A percentile compares a stretch with the other conserved stretches of the same genome.
These are phyloP conservation scores for Acanthosepion lycidas DNA, from an alignment of 2,888 invertebrate genomes.

Conservation along the genomic window DNA sequence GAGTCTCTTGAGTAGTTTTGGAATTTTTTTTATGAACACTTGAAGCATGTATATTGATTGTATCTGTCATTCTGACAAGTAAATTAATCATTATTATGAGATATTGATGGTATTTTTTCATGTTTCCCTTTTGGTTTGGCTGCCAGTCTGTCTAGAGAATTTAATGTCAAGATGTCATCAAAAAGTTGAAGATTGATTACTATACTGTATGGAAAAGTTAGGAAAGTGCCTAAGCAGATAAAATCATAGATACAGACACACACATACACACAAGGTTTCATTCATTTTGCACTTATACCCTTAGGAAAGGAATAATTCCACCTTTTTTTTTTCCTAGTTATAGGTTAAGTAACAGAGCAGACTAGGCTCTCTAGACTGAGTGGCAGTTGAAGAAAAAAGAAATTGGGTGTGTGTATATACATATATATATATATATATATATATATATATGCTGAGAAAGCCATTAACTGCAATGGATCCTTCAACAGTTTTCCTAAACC, in stretches of 20 bases:
- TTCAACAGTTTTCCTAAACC: no score
- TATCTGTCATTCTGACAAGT: background rate
- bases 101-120: background rate
- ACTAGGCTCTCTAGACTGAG: no score
- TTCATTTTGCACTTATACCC: no score
- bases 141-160: background rate
- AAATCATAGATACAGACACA: background rate
- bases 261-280: no score
- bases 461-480: no score
- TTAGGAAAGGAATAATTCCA: no score
- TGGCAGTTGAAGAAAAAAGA: no score
- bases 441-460: no score
- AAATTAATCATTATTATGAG: background rate
- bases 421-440: no score
- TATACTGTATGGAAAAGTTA: background rate
- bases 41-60: background rate
- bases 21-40: background rate
- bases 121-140: background rate
- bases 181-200: background rate
- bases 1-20: background rate
- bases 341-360: no score
- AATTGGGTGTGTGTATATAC: no score
- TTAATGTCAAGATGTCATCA: slow-evolving; percentile 18
- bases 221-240: background rate
- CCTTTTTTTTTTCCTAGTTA: no score